Evolutionary conservation across 2,113 vertebrate species (phyloP), one percentile per base, ranked within the genome.

Genomic region (Theristicus caerulescens): DNA sequence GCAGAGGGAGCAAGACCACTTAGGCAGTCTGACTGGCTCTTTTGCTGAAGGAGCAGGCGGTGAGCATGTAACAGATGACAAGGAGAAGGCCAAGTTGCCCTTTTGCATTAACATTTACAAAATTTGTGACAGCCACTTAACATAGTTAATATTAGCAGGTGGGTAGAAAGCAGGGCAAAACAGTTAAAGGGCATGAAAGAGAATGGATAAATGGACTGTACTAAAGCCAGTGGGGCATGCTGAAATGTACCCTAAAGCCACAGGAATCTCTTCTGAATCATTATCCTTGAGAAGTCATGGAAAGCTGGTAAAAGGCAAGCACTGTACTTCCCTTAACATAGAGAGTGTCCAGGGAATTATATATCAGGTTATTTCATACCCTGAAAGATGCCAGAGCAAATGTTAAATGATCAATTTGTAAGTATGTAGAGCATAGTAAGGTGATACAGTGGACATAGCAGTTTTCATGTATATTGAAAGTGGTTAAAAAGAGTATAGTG

Each of bases 21-120:
- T 32, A 12, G 40, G 58, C 52, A 27, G 32, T 10, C 49, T 16
- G 31, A 66, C 47, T 9, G 55, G 15, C 26, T 82, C 61, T 74
- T 51, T 7, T 10, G 2, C 14, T 14, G 40, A 38, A 32, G 57
- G 34, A 67, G 27, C 47, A 77, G 34, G 32, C 8, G 4, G 32
- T 0, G 6, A 83, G 34, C 21, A 25, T 11, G 0, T 13, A 9
- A 46, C 1, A 6, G 15, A 22, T 21, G 20, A 12, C 38, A 22
- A 52, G 71, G 42, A 47, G 27, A 61, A 62, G 65, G 42, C 27
- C 4, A 29, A 52, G 38, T 25, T 94, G 81, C 42, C 46, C 42
- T 76, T 79, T 69, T 40, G 18, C 52, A 18, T 70, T 74, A 47
- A 8, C 1, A 0, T 38, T 34, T 55, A 24, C 31, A 46, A 58